Base-by-base conservation (phyloP, 2,888 invertebrate species). In the Drosophila formosana region DNA sequence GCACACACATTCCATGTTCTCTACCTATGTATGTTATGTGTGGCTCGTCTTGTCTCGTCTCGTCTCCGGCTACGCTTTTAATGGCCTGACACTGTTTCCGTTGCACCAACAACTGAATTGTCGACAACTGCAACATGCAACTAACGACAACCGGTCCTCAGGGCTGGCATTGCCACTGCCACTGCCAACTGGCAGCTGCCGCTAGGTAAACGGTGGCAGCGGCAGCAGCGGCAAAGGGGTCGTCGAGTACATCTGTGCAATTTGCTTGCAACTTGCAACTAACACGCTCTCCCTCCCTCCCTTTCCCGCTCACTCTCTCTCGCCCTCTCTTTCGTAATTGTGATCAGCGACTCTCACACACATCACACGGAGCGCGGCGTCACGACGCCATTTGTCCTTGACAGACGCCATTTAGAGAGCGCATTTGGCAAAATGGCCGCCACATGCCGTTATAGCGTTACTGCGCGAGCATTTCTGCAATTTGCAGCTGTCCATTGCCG, bases 11-110 rank as follows among this genome's bases (percentile, higher is more conserved):
- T 66, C 28, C 78, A 67, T 87, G 84, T 81, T 56, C 68, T 9
- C n/a, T 23, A 77, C 62, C 77, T 78, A 87, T 64, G 55, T 18
- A 11, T 18, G 18, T 18, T 18, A 18, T 18, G 18, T 18, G 18
- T 18, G 28, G 47, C 11, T 11, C 47, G 58, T 23, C 56, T 46
- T 34, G 13, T 30, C 26, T 28, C 43, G 30, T 30, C 23, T 53
- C 23, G 30, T 13, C 18, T 50, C 41, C 25, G 32, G 52, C 56
- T 65, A 57, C 69, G 75, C 56, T 75, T 81, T 85, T 89, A 89
- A 89, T 89, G 88, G 87, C 75, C 71, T 71, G 80, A 87, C 89
- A 85, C 71, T 81, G 89, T 87, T 88, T 89, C 87, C 87, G 82
- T 67, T 85, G 66, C 86, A 61, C n/a, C 49, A 41, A 65, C 65